Evolutionary conservation across 2,113 vertebrate genomes (phyloP).

Genomic region (Sylvia atricapilla): DNA sequence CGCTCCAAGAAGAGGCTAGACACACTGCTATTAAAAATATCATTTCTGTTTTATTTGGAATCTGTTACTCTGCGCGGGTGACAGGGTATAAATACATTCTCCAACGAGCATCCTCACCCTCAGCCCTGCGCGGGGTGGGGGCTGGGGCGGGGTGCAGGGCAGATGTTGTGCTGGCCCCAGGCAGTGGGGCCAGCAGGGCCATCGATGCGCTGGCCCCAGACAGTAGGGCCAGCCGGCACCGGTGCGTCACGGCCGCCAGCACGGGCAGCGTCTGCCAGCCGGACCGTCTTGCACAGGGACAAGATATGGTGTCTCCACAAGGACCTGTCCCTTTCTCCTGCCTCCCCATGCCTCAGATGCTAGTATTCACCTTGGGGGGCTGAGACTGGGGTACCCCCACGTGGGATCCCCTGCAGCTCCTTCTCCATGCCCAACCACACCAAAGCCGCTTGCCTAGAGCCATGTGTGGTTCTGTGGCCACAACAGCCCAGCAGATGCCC

Average conservation of each 20-base stretch:
- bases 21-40: conserved; percentile 64
- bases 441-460: background rate
- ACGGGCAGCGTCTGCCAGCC: conserved; percentile 56
- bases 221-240: conserved; percentile 7
- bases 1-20: background rate
- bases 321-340: background rate
- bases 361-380: background rate
- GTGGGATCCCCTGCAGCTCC: background rate
- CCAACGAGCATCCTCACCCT: conserved; percentile 29
- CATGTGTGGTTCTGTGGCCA: accelerated
- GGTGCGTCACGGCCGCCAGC: conserved; percentile 50
- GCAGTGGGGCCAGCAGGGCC: background rate
- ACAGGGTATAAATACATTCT: conserved; percentile 70
- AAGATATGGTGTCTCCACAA: background rate
- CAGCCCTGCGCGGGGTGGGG: background rate
- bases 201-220: background rate
- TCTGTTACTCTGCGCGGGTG: conserved; percentile 56
- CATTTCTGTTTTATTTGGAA: conserved; percentile 70
- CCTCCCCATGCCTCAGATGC: background rate
- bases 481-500: background rate
- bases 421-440: background rate
- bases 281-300: conserved; percentile 9
- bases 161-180: background rate
- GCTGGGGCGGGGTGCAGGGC: background rate
- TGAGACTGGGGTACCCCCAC: background rate